phyloP scores from a whole-genome alignment of 2,888 invertebrate species.

The Junonia oenone region DNA sequence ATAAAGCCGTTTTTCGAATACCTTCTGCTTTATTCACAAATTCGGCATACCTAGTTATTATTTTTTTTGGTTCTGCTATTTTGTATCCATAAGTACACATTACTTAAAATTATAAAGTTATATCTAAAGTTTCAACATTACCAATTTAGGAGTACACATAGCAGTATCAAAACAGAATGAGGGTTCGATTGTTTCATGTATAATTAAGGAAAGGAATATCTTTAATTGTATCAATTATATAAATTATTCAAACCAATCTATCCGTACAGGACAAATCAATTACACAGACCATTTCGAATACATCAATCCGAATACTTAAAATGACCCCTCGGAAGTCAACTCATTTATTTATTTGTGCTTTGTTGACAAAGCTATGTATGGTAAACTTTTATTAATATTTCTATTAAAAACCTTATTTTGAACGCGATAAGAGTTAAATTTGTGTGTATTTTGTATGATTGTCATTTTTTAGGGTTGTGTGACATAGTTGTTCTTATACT shows the following conservation, averaged over 20 bases:
- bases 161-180: too few species aligned
- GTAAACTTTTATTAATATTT: conserved; percentile 4
- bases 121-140: too few species aligned
- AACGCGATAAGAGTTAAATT: background rate
- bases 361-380: background rate
- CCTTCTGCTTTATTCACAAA: too few species aligned
- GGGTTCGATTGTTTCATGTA: too few species aligned
- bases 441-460: background rate
- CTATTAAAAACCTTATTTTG: background rate
- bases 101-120: too few species aligned
- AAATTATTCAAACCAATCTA: background rate
- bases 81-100: too few species aligned
- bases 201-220: too few species aligned
- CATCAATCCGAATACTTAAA: conserved; percentile 26
- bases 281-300: conserved; percentile 22
- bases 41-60: too few species aligned
- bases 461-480: conserved; percentile 4
- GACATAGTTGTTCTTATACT: too few species aligned
- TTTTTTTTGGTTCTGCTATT: too few species aligned
- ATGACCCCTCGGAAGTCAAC: conserved; percentile 38
- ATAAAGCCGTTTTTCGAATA: too few species aligned
- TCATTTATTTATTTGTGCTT: conserved; percentile 44
- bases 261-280: conserved; percentile 26
- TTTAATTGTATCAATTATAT: background rate
- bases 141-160: too few species aligned